phyloP scores from a whole-genome alignment of 2,113 vertebrate genomes.

The Alligator mississippiensis region DNA sequence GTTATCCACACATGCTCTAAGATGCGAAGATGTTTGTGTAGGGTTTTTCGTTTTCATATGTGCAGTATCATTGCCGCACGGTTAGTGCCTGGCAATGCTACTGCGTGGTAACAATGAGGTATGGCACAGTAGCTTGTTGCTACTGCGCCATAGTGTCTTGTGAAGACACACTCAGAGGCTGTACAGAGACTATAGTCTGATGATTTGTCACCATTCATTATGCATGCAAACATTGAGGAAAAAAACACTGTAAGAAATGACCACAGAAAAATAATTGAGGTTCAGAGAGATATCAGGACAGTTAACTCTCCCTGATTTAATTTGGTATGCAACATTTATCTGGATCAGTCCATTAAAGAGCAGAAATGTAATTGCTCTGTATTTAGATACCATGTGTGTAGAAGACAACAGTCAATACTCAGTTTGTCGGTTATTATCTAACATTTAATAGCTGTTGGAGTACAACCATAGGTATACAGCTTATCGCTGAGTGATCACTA shows the following conservation, averaged over 20 bases:
- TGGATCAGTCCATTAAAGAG: not conserved
- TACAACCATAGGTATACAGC: not conserved
- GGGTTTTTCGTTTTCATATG: not conserved
- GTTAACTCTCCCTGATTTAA: not conserved
- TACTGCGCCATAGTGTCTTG: not conserved
- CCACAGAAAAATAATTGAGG: slow-evolving; percentile 55
- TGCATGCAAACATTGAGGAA: slow-evolving; percentile 52
- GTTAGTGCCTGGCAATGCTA: too few relatives aligned
- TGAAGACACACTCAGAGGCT: not conserved
- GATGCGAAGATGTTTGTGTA: not conserved
- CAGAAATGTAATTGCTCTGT: not conserved
- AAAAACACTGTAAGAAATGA: slow-evolving; percentile 23
- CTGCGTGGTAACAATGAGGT: not conserved
- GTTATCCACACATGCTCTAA: not conserved
- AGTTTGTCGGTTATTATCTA: not conserved
- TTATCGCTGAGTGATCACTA: not conserved
- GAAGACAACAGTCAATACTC: not conserved
- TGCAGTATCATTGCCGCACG: not conserved
- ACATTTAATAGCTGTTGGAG: not conserved
- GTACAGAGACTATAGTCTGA: slow-evolving; percentile 1
- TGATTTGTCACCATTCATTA: slow-evolving; percentile 55
- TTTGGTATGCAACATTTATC: not conserved
- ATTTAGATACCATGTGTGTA: too few relatives aligned
- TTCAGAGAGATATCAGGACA: not conserved
- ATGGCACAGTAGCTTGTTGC: not conserved